phyloP scores from a whole-genome alignment of 2,888 invertebrate genomes.

The Nymphalis polychloros region DNA sequence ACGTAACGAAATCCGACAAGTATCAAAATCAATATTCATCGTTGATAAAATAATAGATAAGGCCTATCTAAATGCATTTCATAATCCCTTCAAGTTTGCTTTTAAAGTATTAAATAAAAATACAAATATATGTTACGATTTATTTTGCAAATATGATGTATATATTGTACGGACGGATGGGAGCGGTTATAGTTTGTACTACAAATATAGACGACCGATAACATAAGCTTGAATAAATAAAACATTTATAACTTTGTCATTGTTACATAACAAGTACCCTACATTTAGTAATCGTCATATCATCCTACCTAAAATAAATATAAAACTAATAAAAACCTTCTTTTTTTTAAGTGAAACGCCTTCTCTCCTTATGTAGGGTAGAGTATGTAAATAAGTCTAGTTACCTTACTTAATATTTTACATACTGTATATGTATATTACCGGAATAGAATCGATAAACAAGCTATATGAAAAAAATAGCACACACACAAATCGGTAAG shows the following conservation, averaged over 20 bases:
- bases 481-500: no score
- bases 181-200: conserved; percentile 33
- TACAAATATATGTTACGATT: background rate
- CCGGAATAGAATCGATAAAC: no score
- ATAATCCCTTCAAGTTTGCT: conserved; percentile 4
- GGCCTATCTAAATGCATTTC: conserved; percentile 15
- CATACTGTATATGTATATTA: no score
- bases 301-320: background rate
- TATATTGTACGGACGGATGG: conserved; percentile 20
- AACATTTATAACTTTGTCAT: conserved; percentile 4
- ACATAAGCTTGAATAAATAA: conserved; percentile 26
- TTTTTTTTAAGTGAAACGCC: no score
- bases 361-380: no score
- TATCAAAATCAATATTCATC: conserved; percentile 26
- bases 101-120: background rate
- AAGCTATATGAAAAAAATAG: no score
- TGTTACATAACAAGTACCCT: conserved; percentile 2
- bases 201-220: conserved; percentile 36
- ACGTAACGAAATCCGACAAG: conserved; percentile 1
- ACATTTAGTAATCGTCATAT: background rate
- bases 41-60: conserved; percentile 16
- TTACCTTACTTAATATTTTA: no score
- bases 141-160: background rate
- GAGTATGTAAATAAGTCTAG: no score
- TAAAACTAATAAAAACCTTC: no score